These are phyloP conservation scores for Penelope pileata DNA, from an alignment of 2,113 vertebrate species.

Conservation along the genomic window DNA sequence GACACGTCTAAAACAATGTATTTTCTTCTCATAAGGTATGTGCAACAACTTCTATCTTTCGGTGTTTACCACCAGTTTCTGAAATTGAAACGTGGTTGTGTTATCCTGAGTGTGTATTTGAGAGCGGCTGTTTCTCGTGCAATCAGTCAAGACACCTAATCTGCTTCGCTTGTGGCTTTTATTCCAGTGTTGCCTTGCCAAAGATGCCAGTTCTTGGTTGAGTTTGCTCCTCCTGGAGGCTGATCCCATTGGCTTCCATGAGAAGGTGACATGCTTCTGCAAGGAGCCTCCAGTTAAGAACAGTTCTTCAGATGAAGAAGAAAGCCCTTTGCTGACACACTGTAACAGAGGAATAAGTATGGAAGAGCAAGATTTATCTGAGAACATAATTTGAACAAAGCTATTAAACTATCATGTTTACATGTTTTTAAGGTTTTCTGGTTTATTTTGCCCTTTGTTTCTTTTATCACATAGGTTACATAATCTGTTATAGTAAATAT, in stretches of 20 bases:
- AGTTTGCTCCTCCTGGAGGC: neutral
- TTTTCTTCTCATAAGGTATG: neutral
- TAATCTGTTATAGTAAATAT: neutral
- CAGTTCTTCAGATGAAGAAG: neutral
- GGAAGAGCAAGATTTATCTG: neutral
- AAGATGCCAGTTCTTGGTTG: neutral
- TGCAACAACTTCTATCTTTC: neutral
- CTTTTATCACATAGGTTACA: neutral
- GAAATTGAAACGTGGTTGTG: neutral
- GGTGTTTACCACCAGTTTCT: neutral
- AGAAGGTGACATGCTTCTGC: neutral
- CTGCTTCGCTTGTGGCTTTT: neutral
- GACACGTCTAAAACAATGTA: neutral
- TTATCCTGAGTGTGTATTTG: neutral
- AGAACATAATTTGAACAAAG: neutral
- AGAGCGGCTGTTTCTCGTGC: neutral
- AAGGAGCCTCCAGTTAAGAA: neutral
- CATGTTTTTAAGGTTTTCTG: neutral
- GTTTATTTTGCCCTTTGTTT: neutral
- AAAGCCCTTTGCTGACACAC: neutral
- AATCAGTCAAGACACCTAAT: neutral
- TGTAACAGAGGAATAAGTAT: neutral
- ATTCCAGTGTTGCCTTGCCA: fast-evolving
- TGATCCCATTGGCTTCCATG: neutral
- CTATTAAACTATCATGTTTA: neutral